Conservation (phyloP, 2,888 invertebrate species). For the Scrobipalpa costella region DNA sequence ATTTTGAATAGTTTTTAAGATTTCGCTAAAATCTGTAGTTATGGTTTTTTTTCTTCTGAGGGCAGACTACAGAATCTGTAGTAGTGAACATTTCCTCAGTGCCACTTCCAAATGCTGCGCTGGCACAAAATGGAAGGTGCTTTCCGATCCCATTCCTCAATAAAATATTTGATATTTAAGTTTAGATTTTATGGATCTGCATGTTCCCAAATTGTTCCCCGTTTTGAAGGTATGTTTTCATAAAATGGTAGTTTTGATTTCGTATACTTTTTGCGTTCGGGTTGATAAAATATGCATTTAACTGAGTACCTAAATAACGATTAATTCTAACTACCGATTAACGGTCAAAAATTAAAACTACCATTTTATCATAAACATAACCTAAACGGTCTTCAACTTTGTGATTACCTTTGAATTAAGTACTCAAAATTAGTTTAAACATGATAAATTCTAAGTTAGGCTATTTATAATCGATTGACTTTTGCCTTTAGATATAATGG, state of each 20-base stretch:
- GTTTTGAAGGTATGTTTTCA: background rate
- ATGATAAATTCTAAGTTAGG: background rate
- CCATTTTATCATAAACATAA: background rate
- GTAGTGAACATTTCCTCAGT: background rate
- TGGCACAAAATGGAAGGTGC: slow-evolving; percentile 18
- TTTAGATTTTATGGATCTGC: background rate
- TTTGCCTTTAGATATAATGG: background rate
- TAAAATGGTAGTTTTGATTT: background rate
- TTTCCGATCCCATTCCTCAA: slow-evolving; percentile 11
- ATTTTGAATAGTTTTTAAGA: too few species aligned
- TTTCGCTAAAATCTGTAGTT: too few species aligned
- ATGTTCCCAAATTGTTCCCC: background rate
- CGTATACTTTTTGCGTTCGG: background rate
- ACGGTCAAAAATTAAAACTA: background rate
- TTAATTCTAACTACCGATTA: background rate
- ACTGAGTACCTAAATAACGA: background rate
- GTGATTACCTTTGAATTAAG: background rate
- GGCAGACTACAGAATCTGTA: background rate
- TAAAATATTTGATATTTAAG: slow-evolving; percentile 7
- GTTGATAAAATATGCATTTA: background rate
- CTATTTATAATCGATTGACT: background rate
- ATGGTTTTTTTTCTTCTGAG: too few species aligned
- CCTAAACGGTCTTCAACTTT: background rate
- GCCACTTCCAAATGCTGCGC: background rate
- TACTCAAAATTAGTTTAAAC: background rate